Conservation (phyloP, 2,888 invertebrate species). For the Cheilosia impressa region DNA sequence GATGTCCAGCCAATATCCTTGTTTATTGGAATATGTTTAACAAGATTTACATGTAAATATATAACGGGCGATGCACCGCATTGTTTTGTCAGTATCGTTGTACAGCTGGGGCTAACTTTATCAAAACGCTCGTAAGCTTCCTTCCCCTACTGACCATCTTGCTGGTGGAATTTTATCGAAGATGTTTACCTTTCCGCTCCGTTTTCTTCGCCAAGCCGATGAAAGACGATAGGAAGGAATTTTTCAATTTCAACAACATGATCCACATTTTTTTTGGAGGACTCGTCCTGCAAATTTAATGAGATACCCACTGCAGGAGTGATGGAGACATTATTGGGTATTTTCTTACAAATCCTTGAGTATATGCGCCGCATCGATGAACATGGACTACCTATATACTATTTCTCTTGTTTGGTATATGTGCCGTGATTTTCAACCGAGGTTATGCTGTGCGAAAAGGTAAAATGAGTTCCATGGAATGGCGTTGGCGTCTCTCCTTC, state of each 20-base stretch:
- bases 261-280: constrained; percentile 11
- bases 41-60: constrained; percentile 23
- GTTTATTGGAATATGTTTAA: constrained; percentile 31
- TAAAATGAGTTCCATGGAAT: no score
- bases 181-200: constrained; percentile 13
- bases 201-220: neutral
- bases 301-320: constrained; percentile 18
- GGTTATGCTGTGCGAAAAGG: no score
- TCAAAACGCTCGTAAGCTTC: constrained; percentile 1
- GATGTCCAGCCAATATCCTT: constrained; percentile 31
- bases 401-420: neutral
- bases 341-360: constrained; percentile 1
- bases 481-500: no score
- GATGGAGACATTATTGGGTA: constrained; percentile 35
- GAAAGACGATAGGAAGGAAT: constrained; percentile 24
- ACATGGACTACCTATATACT: neutral
- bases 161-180: constrained; percentile 1
- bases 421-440: no score
- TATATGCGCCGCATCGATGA: neutral
- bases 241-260: constrained; percentile 39
- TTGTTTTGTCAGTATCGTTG: constrained; percentile 23
- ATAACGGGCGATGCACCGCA: constrained; percentile 28
- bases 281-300: constrained; percentile 29
- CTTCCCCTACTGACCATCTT: constrained; percentile 12
- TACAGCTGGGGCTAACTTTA: constrained; percentile 1